phyloP scores from a whole-genome alignment of 2,888 invertebrate genomes.

The Dione vanillae region DNA sequence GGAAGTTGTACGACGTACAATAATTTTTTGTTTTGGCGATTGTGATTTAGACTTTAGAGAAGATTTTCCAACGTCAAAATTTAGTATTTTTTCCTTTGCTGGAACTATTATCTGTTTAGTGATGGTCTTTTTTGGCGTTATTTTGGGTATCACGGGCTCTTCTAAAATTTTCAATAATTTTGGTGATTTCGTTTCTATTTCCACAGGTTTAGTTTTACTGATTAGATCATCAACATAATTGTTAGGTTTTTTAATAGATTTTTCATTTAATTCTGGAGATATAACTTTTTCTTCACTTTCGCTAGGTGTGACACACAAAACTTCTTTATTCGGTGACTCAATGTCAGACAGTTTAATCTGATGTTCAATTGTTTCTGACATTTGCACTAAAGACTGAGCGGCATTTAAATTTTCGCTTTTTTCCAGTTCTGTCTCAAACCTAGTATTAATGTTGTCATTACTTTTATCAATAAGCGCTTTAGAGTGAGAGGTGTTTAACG shows the following conservation, averaged over 20 bases:
- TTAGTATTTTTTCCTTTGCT: conserved; percentile 77
- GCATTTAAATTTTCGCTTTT: conserved; percentile 79
- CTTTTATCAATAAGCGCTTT: conserved; percentile 33
- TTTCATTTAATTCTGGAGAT: conserved; percentile 55
- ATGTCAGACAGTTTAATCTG: conserved; percentile 63
- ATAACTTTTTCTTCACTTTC: conserved; percentile 37
- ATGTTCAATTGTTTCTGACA: conserved; percentile 78
- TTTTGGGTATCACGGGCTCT: conserved; percentile 71
- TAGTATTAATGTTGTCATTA: conserved; percentile 56
- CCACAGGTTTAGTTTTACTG: conserved; percentile 55
- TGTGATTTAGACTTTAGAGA: conserved; percentile 64
- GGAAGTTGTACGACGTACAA: conserved; percentile 71
- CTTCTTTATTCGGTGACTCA: conserved; percentile 56
- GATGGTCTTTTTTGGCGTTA: conserved; percentile 57
- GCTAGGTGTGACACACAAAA: conserved; percentile 42
- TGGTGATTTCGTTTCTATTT: conserved; percentile 75
- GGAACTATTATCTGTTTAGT: conserved; percentile 65
- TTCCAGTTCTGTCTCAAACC: conserved; percentile 77
- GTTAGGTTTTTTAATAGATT: conserved; percentile 54
- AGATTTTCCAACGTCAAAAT: conserved; percentile 74
- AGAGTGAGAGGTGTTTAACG: conserved; percentile 24
- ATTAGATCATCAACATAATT: conserved; percentile 59
- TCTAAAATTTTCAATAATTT: conserved; percentile 85
- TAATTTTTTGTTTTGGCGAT: conserved; percentile 74
- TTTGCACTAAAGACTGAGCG: conserved; percentile 79